These are phyloP conservation scores for Prunella strophiata DNA, from an alignment of 2,797 vertebrate species.

Conservation along the genomic window DNA sequence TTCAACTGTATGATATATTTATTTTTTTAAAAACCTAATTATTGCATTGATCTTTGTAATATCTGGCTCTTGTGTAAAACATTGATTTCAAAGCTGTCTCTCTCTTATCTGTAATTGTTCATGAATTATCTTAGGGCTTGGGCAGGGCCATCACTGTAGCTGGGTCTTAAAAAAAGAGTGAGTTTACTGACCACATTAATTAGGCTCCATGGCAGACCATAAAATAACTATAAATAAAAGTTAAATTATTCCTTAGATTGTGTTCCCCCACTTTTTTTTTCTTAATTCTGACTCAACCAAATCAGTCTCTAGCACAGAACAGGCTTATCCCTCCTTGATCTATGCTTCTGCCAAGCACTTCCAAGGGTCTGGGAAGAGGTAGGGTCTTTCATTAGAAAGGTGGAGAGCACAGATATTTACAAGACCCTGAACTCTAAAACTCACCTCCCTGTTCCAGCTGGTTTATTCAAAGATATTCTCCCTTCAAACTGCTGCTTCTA, in stretches of 20 bases:
- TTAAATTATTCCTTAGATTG: neutral
- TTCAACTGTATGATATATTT: neutral
- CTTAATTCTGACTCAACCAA: neutral
- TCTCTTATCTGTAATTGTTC: conserved; percentile 33
- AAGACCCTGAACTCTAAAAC: neutral
- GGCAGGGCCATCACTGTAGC: neutral
- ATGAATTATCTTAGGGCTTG: conserved; percentile 4
- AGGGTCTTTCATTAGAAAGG: neutral
- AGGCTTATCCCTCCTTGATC: neutral
- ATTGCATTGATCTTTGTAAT: conserved; percentile 19
- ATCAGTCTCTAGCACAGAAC: neutral
- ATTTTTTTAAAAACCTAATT: neutral
- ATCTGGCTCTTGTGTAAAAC: conserved; percentile 12
- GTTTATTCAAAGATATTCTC: neutral
- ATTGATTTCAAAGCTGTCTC: conserved; percentile 26
- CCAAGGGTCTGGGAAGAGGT: neutral
- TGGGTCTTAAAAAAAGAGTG: neutral
- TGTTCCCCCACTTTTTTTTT: neutral
- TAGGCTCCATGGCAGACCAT: neutral
- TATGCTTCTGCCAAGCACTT: neutral
- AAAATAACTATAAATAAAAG: conserved; percentile 1
- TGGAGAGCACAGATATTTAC: neutral
- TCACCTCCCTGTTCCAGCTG: neutral
- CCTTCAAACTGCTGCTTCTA: neutral
- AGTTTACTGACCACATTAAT: neutral